Percentiles rank a stretch among this genome's conserved stretches.
These are phyloP conservation scores for Zhengitettix transpicula DNA, from an alignment of 2,888 invertebrate genomes.

Conservation along the genomic window DNA sequence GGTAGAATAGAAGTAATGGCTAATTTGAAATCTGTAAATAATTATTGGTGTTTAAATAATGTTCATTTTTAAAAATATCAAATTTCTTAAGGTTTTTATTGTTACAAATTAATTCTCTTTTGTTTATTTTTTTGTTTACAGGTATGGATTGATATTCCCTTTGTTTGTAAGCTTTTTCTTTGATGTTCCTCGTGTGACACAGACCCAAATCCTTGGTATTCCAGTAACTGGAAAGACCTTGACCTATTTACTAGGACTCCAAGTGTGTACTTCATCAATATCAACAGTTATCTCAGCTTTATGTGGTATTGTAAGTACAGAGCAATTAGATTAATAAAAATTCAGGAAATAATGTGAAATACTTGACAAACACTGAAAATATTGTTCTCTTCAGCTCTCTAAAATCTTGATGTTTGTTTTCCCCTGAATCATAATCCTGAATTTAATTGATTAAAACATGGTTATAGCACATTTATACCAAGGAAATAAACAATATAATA, in stretches of 20 bases:
- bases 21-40: too few species aligned
- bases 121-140: conserved; percentile 12
- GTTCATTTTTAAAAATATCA: neutral
- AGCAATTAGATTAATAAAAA: neutral
- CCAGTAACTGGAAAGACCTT: conserved; percentile 36
- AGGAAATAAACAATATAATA: too few species aligned
- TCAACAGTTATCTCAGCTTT: conserved; percentile 25
- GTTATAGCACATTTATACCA: too few species aligned
- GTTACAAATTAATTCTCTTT: neutral
- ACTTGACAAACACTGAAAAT: too few species aligned
- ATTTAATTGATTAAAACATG: too few species aligned
- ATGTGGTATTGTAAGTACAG: conserved; percentile 26
- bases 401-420: too few species aligned
- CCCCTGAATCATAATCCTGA: too few species aligned
- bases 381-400: too few species aligned
- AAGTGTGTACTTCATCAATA: conserved; percentile 25
- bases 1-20: too few species aligned
- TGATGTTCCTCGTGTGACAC: conserved; percentile 27
- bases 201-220: conserved; percentile 28
- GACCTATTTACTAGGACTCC: conserved; percentile 32
- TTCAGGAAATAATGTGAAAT: too few species aligned
- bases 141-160: conserved; percentile 29
- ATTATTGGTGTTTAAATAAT: too few species aligned
- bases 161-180: conserved; percentile 32
- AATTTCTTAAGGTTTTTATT: neutral